A percentile compares a stretch with the other conserved stretches of the same genome.
These are phyloP conservation scores for Rhagoletis zephyria DNA, from an alignment of 1,140 invertebrate species.

Conservation along the genomic window DNA sequence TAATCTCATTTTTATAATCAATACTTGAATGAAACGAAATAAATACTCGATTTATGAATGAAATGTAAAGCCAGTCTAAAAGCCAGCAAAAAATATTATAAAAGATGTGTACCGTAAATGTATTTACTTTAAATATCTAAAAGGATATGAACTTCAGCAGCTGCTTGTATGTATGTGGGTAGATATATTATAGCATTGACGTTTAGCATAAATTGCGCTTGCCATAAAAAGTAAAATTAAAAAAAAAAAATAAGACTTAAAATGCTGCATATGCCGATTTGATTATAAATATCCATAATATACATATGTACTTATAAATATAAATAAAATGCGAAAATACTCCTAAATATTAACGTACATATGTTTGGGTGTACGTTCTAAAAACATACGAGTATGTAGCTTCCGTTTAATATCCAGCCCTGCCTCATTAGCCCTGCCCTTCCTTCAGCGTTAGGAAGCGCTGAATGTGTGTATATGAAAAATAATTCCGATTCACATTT, in stretches of 20 bases:
- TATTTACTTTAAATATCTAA: too few relatives aligned
- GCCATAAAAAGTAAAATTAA: too few relatives aligned
- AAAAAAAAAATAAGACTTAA: too few relatives aligned
- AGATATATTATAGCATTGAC: not conserved
- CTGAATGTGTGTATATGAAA: not conserved
- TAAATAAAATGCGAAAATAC: not conserved
- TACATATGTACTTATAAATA: not conserved
- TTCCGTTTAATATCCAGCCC: slow-evolving; percentile 14
- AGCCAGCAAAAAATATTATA: too few relatives aligned
- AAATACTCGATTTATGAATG: not conserved
- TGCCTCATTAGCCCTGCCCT: slow-evolving; percentile 26
- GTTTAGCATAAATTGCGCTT: not conserved
- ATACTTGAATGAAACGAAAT: not conserved
- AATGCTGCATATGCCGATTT: too few relatives aligned
- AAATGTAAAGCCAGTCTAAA: not conserved
- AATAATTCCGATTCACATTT: not conserved
- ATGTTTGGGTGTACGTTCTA: not conserved
- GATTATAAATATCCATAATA: not conserved
- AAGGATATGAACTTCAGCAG: too few relatives aligned
- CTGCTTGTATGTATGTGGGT: not conserved
- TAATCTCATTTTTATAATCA: too few relatives aligned
- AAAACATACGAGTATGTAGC: not conserved
- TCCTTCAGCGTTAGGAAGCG: slow-evolving; percentile 8
- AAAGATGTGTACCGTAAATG: too few relatives aligned
- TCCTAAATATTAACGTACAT: not conserved